These are phyloP conservation scores for Cephonodes hylas DNA, from an alignment of 2,888 invertebrate species.

Conservation along the genomic window DNA sequence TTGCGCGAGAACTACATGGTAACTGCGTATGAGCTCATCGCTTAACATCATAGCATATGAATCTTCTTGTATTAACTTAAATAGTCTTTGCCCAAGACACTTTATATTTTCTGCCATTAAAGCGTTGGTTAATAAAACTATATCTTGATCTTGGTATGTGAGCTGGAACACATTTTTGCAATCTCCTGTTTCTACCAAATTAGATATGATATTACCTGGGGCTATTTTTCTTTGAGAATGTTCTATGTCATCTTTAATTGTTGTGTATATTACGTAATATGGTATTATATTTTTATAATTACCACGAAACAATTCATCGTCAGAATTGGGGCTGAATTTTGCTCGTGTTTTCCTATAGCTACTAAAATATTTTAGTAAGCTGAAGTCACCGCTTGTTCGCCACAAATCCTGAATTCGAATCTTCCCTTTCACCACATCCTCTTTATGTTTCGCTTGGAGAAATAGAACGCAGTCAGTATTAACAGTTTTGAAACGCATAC, in stretches of 20 bases:
- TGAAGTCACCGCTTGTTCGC: not conserved
- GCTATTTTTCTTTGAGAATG: not conserved
- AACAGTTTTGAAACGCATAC: not conserved
- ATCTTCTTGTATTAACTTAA: not conserved
- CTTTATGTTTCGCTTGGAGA: constrained; percentile 3
- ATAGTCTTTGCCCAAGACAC: not conserved
- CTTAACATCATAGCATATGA: not conserved
- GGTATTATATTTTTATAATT: not conserved
- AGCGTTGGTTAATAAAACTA: not conserved
- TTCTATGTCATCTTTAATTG: not conserved
- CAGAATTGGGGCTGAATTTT: not conserved
- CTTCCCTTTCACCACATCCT: not conserved
- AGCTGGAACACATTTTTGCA: not conserved
- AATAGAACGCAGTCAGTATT: not conserved
- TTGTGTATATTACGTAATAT: not conserved
- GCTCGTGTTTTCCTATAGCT: not conserved
- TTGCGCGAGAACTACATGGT: not conserved
- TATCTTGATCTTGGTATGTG: not conserved
- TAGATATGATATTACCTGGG: not conserved
- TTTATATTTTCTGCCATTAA: not conserved
- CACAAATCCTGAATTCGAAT: not conserved
- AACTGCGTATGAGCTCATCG: not conserved
- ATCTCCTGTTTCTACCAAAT: not conserved
- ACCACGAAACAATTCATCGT: constrained; percentile 1
- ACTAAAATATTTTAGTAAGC: not conserved